phyloP scores from a whole-genome alignment of 1,140 invertebrate species.

The Hypsibius dujardini region DNA sequence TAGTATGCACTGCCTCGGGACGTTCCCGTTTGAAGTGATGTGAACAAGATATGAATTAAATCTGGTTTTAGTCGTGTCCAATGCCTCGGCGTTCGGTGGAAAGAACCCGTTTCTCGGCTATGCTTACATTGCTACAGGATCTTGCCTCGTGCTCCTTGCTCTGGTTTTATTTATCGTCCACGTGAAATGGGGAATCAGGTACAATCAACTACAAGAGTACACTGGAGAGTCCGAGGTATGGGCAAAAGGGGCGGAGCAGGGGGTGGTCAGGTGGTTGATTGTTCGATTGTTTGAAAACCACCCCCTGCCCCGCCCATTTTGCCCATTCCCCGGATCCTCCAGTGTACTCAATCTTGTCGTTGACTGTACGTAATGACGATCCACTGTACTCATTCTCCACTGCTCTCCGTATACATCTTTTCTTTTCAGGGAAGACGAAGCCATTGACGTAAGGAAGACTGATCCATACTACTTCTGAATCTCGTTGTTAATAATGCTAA shows the following conservation, averaged over 20 bases:
- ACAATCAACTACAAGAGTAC: not conserved
- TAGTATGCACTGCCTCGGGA: too few relatives aligned
- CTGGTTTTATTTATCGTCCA: not conserved
- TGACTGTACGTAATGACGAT: not conserved
- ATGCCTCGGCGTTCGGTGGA: conserved; percentile 10
- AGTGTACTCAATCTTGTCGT: not conserved
- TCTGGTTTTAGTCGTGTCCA: not conserved
- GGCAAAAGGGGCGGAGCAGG: too few relatives aligned
- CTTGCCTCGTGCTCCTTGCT: not conserved
- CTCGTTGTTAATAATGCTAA: not conserved
- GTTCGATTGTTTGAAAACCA: not conserved
- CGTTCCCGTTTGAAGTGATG: too few relatives aligned
- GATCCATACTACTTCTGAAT: conserved; percentile 13
- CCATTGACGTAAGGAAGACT: not conserved
- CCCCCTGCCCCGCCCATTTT: not conserved
- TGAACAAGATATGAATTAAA: too few relatives aligned
- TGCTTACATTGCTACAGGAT: conserved; percentile 10
- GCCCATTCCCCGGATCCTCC: not conserved
- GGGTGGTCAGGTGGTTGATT: too few relatives aligned
- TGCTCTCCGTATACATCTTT: too few relatives aligned
- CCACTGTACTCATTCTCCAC: not conserved
- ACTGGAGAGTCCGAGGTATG: not conserved
- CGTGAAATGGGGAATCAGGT: not conserved
- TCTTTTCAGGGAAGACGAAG: conserved; percentile 6
- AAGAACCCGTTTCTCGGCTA: conserved; percentile 7